Conservation (phyloP, 2,797 vertebrate genomes). For the Coregonus sp. region DNA sequence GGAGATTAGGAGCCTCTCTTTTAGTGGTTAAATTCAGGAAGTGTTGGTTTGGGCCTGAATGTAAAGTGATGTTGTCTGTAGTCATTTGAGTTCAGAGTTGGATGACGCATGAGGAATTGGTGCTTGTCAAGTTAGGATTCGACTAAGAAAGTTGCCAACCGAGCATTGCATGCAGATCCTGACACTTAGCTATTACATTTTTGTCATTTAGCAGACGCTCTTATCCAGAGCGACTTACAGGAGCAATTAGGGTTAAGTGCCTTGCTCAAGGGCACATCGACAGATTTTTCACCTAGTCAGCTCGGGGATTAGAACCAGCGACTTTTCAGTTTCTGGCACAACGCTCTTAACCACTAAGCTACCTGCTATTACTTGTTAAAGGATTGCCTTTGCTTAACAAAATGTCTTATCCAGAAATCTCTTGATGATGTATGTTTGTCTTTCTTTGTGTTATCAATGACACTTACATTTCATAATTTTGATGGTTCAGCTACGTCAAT, state of each 20-base stretch:
- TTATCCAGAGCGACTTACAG: slow-evolving; percentile 7
- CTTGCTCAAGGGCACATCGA: too few species aligned
- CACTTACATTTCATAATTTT: slow-evolving; percentile 33
- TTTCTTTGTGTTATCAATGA: slow-evolving; percentile 8
- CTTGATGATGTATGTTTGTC: slow-evolving; percentile 7
- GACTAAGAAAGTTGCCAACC: background rate
- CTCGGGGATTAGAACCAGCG: too few species aligned
- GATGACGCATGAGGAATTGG: slow-evolving; percentile 9
- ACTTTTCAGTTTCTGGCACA: too few species aligned
- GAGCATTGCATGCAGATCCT: background rate
- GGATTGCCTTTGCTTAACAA: too few species aligned
- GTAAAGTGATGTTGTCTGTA: slow-evolving; percentile 4
- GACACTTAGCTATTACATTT: slow-evolving; percentile 52
- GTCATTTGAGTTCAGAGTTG: background rate
- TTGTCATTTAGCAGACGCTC: slow-evolving; percentile 28
- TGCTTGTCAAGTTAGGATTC: background rate
- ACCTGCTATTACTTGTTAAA: too few species aligned
- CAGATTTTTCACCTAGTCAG: too few species aligned
- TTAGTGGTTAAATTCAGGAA: slow-evolving; percentile 25
- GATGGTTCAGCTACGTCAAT: slow-evolving; percentile 33
- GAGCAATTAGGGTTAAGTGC: too few species aligned
- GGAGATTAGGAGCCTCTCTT: slow-evolving; percentile 44
- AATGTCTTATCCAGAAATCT: slow-evolving; percentile 42
- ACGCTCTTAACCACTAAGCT: too few species aligned
- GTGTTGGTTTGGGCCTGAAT: slow-evolving; percentile 3